Conservation (phyloP, 2,888 invertebrate genomes). For the Spilarctia lutea region DNA sequence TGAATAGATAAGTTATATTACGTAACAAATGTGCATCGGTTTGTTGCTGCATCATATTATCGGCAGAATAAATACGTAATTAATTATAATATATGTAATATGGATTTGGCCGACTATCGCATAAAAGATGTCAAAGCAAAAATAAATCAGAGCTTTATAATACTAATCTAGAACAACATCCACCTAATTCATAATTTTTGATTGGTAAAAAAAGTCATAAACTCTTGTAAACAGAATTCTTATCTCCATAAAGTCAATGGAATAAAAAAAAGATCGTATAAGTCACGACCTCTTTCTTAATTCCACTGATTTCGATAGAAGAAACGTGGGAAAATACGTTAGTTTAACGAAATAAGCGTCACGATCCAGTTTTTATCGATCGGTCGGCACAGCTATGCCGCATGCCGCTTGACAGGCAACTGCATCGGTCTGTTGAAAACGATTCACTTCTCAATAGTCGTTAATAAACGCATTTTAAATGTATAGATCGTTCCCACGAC, state of each 20-base stretch:
- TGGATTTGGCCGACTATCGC: background rate
- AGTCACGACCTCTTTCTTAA: no score
- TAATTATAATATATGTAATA: background rate
- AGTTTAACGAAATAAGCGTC: slow-evolving; percentile 57
- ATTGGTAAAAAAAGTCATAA: slow-evolving; percentile 13
- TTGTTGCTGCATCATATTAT: background rate
- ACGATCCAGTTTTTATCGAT: slow-evolving; percentile 72
- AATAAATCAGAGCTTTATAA: slow-evolving; percentile 18
- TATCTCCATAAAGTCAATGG: slow-evolving; percentile 48
- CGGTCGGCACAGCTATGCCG: slow-evolving; percentile 55
- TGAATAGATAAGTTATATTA: background rate
- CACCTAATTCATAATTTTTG: slow-evolving; percentile 13
- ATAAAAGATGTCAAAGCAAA: slow-evolving; percentile 13
- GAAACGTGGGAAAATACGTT: slow-evolving; percentile 75
- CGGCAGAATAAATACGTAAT: background rate
- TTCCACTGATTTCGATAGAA: no score
- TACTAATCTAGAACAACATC: slow-evolving; percentile 10
- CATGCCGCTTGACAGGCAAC: slow-evolving; percentile 25
- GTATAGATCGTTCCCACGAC: slow-evolving; percentile 39
- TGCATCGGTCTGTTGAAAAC: slow-evolving; percentile 34
- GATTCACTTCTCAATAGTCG: slow-evolving; percentile 25
- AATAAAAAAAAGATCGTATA: slow-evolving; percentile 60
- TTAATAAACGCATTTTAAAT: slow-evolving; percentile 33
- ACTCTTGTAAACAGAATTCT: slow-evolving; percentile 38
- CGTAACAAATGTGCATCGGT: background rate